These are phyloP conservation scores for Glomeris maerens DNA, from an alignment of 1,140 invertebrate genomes.

Conservation along the genomic window DNA sequence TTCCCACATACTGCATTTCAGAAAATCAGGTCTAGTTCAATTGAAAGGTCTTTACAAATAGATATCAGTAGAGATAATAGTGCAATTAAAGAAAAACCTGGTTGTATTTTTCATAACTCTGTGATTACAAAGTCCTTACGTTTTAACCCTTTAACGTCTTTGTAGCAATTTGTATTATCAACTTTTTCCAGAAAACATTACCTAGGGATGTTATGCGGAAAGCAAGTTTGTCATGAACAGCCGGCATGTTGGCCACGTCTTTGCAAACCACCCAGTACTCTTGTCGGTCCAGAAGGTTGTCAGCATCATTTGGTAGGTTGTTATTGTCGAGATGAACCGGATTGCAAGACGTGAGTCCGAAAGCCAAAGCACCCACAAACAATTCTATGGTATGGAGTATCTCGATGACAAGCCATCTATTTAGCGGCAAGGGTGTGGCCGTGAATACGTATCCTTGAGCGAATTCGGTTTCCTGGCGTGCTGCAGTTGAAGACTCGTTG, in stretches of 20 bases:
- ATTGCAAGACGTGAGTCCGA: constrained; percentile 87
- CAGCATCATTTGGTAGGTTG: constrained; percentile 83
- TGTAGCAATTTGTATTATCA: no score
- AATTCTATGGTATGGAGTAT: constrained; percentile 7
- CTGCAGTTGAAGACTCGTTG: constrained; percentile 61
- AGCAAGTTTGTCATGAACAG: constrained; percentile 77
- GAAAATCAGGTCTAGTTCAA: no score
- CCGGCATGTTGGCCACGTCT: constrained; percentile 68
- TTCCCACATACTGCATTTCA: no score
- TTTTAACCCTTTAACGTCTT: no score
- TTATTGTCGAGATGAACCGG: constrained; percentile 51
- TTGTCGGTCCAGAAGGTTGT: constrained; percentile 76
- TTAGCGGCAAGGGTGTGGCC: constrained; percentile 60
- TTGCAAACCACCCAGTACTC: constrained; percentile 96
- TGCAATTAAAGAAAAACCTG: no score
- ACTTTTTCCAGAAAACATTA: constrained; percentile 20
- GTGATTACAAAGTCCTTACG: no score
- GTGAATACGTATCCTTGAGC: constrained; percentile 92
- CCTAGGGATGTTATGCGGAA: constrained; percentile 65
- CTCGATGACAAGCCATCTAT: constrained; percentile 68
- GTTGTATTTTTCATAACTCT: no score
- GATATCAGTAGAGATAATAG: no score
- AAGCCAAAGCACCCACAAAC: constrained; percentile 61
- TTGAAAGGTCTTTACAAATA: no score
- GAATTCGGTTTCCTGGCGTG: constrained; percentile 67